A percentile compares a stretch with the other conserved stretches of the same genome.
phyloP scores from a whole-genome alignment of 2,113 vertebrate species.

The Mystacornis crossleyi region DNA sequence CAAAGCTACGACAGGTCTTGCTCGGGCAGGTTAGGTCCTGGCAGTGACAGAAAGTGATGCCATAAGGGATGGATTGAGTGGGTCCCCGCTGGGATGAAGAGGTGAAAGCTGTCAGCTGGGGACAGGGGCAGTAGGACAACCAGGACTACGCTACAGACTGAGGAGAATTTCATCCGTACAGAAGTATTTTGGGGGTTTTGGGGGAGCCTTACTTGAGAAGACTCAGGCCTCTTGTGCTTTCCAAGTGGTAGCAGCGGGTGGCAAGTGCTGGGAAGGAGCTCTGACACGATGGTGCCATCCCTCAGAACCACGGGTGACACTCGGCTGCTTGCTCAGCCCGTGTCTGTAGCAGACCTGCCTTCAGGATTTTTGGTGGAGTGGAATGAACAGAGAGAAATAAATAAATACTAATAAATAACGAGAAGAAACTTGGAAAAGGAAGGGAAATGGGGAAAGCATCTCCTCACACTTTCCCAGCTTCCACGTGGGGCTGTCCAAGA shows the following conservation, averaged over 20 bases:
- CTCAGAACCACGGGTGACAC: not conserved
- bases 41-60: not conserved
- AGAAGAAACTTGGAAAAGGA: not conserved
- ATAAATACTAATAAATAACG: slow-evolving; percentile 72
- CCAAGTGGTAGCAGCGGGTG: not conserved
- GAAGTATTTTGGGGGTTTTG: not conserved
- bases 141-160: not conserved
- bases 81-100: not conserved
- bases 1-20: not conserved
- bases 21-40: not conserved
- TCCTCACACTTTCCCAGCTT: not conserved
- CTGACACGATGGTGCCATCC: not conserved
- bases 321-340: not conserved
- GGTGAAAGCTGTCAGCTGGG: not conserved
- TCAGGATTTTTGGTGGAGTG: slow-evolving; percentile 4
- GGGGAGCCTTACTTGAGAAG: not conserved
- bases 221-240: not conserved
- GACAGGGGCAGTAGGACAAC: not conserved
- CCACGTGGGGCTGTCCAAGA: not conserved
- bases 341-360: not conserved
- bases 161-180: not conserved
- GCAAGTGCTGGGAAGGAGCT: not conserved
- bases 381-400: slow-evolving; percentile 26
- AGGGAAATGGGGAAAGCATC: not conserved
- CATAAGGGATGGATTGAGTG: not conserved